Percentiles rank a stretch among this genome's conserved stretches.
Evolutionary conservation across 2,888 invertebrate species (phyloP).

Genomic region (Parnassius orleans): DNA sequence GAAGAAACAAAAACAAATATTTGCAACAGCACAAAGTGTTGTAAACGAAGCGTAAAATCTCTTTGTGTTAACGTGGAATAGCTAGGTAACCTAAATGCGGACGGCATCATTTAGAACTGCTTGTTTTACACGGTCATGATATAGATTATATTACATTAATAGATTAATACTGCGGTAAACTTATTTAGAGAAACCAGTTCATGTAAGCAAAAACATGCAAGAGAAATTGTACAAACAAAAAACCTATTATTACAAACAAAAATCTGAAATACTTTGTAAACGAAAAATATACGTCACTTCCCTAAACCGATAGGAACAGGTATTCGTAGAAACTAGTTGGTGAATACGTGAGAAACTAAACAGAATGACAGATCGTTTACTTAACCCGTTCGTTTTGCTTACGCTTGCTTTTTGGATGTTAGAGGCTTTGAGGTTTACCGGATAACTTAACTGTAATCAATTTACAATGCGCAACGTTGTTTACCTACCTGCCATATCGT

Average conservation of each 20-base stretch:
- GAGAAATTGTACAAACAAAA: background rate
- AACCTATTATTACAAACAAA: slow-evolving; percentile 8
- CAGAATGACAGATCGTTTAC: slow-evolving; percentile 2
- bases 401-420: slow-evolving; percentile 1
- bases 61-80: too few species aligned
- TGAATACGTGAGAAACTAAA: slow-evolving; percentile 10
- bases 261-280: background rate
- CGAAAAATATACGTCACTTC: slow-evolving; percentile 6
- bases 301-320: slow-evolving; percentile 6
- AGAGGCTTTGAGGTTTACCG: background rate
- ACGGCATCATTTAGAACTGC: too few species aligned
- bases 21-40: too few species aligned
- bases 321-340: slow-evolving; percentile 7
- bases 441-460: slow-evolving; percentile 3
- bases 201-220: background rate
- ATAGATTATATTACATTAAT: too few species aligned
- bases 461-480: background rate
- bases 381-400: slow-evolving; percentile 11
- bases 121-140: background rate
- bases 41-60: too few species aligned
- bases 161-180: too few species aligned
- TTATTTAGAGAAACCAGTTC: background rate
- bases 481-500: too few species aligned
- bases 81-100: too few species aligned
- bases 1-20: too few species aligned